phyloP scores from a whole-genome alignment of 37 sponge, comb jelly and placozoan species.

The Cliona cf. orientalis region DNA sequence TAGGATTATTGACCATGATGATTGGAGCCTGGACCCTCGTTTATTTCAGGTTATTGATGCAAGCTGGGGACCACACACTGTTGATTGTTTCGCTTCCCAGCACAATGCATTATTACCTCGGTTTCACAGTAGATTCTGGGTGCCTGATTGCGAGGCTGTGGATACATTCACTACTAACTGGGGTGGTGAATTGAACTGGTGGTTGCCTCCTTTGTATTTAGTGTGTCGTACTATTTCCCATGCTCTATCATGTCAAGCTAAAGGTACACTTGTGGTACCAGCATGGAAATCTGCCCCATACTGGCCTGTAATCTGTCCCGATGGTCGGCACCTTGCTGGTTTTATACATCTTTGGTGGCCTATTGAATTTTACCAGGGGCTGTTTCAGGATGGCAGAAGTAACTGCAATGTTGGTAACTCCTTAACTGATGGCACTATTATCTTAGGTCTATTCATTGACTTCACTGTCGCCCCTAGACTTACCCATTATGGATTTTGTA shows the following conservation, averaged over 20 bases:
- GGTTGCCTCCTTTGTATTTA: not conserved
- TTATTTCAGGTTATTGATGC: no score
- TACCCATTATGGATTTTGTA: not conserved
- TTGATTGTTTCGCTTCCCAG: no score
- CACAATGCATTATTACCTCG: no score
- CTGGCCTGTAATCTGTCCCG: not conserved
- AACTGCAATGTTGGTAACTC: not conserved
- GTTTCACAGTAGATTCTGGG: not conserved
- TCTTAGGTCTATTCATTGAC: not conserved
- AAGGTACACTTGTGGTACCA: not conserved
- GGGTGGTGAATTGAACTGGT: not conserved
- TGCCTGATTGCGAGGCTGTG: not conserved
- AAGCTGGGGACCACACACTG: no score
- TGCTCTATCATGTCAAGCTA: not conserved
- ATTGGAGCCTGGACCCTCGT: no score
- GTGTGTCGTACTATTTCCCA: not conserved
- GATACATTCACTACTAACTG: not conserved
- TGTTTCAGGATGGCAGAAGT: not conserved
- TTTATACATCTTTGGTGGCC: not conserved
- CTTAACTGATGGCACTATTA: not conserved
- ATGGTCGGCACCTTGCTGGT: not conserved
- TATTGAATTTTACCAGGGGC: not conserved
- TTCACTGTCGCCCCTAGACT: not conserved
- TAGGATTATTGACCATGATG: no score
- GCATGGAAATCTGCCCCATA: not conserved